Base-by-base conservation (phyloP, 2,888 invertebrate genomes). In the Thera britannica region DNA sequence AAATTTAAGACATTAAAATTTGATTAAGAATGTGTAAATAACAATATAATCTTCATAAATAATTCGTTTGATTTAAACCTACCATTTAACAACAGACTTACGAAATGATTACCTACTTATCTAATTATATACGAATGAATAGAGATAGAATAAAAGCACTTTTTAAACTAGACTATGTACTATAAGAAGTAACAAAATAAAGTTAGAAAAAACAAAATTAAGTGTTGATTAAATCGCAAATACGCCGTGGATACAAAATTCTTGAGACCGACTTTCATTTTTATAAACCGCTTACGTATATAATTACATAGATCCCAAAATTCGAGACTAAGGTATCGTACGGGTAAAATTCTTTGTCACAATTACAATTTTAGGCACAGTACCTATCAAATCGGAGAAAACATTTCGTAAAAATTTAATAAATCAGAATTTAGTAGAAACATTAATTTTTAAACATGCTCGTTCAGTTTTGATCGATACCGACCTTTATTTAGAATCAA, bases 41-140 rank as follows among this genome's bases (percentile, higher is more conserved):
- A 67, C 57, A 55, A 72, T 65, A 68, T 12, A 62, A 72, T 62
- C 55, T 63, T 68, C 52, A 65, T 65, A 72, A 68, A 67, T 73
- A 71, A 64, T 73, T 68, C 61, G 66, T 65, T 72, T 71, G 55
- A 36, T 60, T 61, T 65, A 68, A 61, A 35, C 36, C 64, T 54
- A 61, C 9, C 23, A 57, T 55, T 58, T 34, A 57, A 70, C 58
- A 67, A 69, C 59, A 65, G 44, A 66, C 58, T 61, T 67, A 62
- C 34, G 38, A 62, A 65, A 54, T 5, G 35, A 62, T 57, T 55
- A 56, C 12, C 35, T 56, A 56, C 55, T 35, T 61, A 54, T 46
- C 9, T 9, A 51, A 7, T 49, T 34, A n/a, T 34, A 51, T 34
- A 52, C 34, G 34, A 52, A 62, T 65, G 34, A 44, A 54, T 60